Conservation (phyloP, 2,888 invertebrate genomes). For the Brenthis daphne region DNA sequence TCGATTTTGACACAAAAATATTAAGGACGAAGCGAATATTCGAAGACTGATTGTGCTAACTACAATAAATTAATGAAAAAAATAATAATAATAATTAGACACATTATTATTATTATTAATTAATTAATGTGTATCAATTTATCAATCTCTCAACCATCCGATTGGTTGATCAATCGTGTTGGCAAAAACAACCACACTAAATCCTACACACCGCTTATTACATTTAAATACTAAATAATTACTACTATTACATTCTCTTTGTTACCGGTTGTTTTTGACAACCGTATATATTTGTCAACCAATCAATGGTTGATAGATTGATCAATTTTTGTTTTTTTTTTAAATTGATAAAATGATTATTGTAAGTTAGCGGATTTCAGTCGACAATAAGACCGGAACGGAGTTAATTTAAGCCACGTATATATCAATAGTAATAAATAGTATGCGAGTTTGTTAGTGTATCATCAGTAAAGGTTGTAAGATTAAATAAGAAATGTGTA, state of each 20-base stretch:
- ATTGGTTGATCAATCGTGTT: neutral
- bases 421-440: constrained; percentile 32
- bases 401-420: constrained; percentile 22
- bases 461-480: constrained; percentile 46
- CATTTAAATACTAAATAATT: constrained; percentile 10
- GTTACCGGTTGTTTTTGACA: constrained; percentile 3
- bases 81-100: no score
- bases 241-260: neutral
- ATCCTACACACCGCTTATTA: constrained; percentile 7
- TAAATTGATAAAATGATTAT: neutral
- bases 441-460: constrained; percentile 34
- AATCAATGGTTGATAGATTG: neutral
- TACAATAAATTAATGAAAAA: no score
- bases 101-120: no score
- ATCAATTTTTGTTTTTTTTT: neutral
- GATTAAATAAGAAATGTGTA: constrained; percentile 55
- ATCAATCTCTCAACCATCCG: neutral
- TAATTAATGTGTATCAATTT: neutral
- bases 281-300: constrained; percentile 3
- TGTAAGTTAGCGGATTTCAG: neutral
- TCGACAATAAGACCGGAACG: neutral
- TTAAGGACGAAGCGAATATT: no score
- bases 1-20: constrained; percentile 7
- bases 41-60: no score
- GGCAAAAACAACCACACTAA: neutral